A percentile compares a stretch with the other conserved stretches of the same genome.
phyloP scores from a whole-genome alignment of 2,797 vertebrate species.

The Hozukius guyotensis region DNA sequence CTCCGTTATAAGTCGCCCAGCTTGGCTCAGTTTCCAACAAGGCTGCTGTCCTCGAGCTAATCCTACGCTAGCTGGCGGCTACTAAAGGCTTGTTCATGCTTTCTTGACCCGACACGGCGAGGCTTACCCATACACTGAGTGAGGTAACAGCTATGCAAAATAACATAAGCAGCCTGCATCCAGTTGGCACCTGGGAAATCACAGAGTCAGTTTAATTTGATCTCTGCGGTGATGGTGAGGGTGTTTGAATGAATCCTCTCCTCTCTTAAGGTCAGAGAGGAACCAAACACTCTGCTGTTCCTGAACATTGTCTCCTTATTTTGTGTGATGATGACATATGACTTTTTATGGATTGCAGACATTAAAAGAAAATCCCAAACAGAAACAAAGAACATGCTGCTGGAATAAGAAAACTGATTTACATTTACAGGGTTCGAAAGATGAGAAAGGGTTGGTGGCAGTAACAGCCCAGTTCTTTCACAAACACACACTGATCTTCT shows the following conservation, averaged over 20 bases:
- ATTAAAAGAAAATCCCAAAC: neutral
- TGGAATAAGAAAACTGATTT: neutral
- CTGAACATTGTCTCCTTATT: neutral
- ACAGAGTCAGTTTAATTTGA: conserved; percentile 38
- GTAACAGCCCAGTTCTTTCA: neutral
- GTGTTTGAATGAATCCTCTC: neutral
- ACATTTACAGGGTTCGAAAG: neutral
- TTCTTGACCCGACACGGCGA: conserved; percentile 23
- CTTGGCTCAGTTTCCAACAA: conserved; percentile 34
- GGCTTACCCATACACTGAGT: neutral
- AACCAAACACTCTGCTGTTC: neutral
- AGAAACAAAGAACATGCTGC: neutral
- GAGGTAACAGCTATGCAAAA: conserved; percentile 34
- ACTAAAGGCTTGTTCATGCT: conserved; percentile 18
- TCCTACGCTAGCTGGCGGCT: conserved; percentile 40
- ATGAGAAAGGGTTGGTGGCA: neutral
- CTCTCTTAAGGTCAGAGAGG: neutral
- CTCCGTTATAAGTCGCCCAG: conserved; percentile 41
- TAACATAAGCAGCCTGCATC: conserved; percentile 36
- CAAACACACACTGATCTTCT: neutral
- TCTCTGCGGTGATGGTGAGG: conserved; percentile 3
- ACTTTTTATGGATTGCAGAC: neutral
- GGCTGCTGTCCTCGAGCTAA: conserved; percentile 50
- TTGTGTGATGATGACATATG: neutral
- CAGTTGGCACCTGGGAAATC: conserved; percentile 25